Base-by-base conservation (phyloP, 2,888 invertebrate species). In the Pammene fasciana region DNA sequence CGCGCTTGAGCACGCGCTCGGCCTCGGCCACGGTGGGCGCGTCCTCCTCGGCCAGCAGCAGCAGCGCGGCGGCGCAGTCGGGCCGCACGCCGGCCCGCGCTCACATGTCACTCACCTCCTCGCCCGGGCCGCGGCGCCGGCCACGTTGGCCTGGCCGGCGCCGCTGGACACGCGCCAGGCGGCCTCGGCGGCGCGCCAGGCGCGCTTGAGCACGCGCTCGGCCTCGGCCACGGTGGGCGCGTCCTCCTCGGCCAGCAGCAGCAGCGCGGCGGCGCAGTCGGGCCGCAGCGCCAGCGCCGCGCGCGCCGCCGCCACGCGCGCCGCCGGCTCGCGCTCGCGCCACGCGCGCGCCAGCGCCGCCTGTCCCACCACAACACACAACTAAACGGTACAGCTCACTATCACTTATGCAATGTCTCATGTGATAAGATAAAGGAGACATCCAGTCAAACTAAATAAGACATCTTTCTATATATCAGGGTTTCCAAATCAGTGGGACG, bases 121-220 rank as follows among this genome's bases (percentile, higher is more conserved):
- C 97, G 88, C 50, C 18, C 50, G 98, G 98, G 4, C 97, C 97
- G 89, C 86, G 96, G 71, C 73, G 68, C 97, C 90, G 96, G 97
- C 70, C 97, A 96, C 73, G 97, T 92, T 18, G 96, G 96, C 72
- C 97, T 96, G 73, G 97, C 92, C 26, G 96, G 96, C 72, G 95
- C 94, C 98, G 88, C 0, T 97, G 88, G 97, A 97, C 65, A 97
- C 96, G 72, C 99, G 94, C 67, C 97, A 96, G 73, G 96, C 95
- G 0, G 97, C 97, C 93, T 98, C 98, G 61, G 99, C 94, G 90
- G 98, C 98, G 74, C 99, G 93, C 98, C 98, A 98, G n/a, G 99
- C 99, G 64, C 97, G 97, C 55, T 83, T 79, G 75, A 87, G 76
- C 74, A 86, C 78, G 70, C 86, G 79, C 76, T 87, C 87, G 56